Evolutionary conservation across 2,888 invertebrate genomes (phyloP).

Genomic region (Octodonta nipae): DNA sequence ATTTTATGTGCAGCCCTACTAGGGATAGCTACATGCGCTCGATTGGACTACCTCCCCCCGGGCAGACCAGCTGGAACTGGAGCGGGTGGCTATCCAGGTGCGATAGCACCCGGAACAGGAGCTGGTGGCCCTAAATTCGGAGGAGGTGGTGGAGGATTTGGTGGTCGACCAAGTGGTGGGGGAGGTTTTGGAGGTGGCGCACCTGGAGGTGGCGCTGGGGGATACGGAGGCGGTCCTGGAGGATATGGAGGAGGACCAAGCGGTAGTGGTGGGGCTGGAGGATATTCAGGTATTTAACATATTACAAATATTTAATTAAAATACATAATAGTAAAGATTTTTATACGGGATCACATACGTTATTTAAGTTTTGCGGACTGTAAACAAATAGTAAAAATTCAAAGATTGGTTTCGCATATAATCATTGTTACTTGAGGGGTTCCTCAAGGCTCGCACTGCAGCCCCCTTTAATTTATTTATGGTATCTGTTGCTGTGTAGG

Average conservation of each 20-base stretch:
- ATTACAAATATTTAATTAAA: too few species aligned
- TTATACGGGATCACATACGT: too few species aligned
- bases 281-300: too few species aligned
- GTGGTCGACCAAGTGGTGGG: conserved; percentile 10
- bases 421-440: too few species aligned
- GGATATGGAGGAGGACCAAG: conserved; percentile 6
- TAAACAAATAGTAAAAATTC: too few species aligned
- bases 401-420: too few species aligned
- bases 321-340: too few species aligned
- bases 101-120: conserved; percentile 8
- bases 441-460: too few species aligned
- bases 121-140: conserved; percentile 6
- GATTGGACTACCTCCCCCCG: conserved; percentile 25
- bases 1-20: conserved; percentile 20
- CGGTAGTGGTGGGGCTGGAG: conserved; percentile 9
- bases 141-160: conserved; percentile 10
- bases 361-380: too few species aligned
- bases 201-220: conserved; percentile 7
- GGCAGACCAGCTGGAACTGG: conserved; percentile 13
- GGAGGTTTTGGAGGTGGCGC: conserved; percentile 4
- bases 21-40: conserved; percentile 22
- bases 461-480: too few species aligned
- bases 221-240: conserved; percentile 7
- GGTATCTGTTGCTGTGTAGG: too few species aligned
- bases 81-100: conserved; percentile 10